Conservation (phyloP, 2,797 vertebrate species). For the Australoheros facetus region DNA sequence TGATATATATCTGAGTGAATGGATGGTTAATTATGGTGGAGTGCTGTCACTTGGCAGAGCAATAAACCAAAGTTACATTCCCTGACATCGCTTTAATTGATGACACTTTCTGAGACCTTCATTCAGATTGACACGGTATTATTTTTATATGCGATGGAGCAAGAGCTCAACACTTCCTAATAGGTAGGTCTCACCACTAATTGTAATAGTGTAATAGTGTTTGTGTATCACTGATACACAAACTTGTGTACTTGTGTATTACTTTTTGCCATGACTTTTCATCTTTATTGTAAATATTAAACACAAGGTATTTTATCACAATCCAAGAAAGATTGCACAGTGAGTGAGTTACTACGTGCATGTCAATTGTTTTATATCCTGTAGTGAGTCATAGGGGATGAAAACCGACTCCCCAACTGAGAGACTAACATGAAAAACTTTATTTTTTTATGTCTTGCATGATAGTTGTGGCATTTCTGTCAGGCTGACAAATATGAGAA, state of each 20-base stretch:
- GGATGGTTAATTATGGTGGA: conserved; percentile 81
- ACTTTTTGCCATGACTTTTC: not conserved
- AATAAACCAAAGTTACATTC: conserved; percentile 46
- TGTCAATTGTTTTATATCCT: not conserved
- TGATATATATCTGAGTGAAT: conserved; percentile 87
- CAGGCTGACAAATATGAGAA: not conserved
- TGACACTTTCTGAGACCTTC: conserved; percentile 2
- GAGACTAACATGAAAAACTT: not conserved
- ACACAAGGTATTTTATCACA: conserved; percentile 18
- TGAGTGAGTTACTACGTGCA: conserved; percentile 10
- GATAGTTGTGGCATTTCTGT: not conserved
- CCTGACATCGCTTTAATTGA: conserved; percentile 35
- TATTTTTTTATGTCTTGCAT: not conserved
- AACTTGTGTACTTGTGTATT: not conserved
- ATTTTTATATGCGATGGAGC: conserved; percentile 1
- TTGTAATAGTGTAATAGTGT: not conserved
- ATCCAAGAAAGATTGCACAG: not conserved
- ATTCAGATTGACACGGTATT: conserved; percentile 18
- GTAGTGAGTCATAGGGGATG: not conserved
- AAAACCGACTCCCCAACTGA: not conserved
- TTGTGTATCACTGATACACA: not conserved
- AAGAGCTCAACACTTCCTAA: not conserved
- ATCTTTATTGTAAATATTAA: conserved; percentile 13
- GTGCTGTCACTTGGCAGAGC: conserved; percentile 67
- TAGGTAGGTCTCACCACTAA: not conserved